phyloP scores from a whole-genome alignment of 2,113 vertebrate genomes.

The Heterochromis multidens region DNA sequence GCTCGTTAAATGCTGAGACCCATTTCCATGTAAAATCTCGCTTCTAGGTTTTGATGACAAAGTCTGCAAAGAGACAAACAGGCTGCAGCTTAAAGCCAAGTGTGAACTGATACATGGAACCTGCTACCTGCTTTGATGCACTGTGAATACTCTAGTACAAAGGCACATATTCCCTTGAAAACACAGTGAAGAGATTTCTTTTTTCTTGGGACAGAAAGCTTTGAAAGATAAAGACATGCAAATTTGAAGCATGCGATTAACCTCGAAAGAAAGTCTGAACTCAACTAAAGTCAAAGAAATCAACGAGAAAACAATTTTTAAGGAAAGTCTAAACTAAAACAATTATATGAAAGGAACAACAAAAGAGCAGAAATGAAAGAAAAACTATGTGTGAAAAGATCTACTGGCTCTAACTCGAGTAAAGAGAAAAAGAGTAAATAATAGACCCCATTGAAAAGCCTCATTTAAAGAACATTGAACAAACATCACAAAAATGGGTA shows the following conservation, averaged over 20 bases:
- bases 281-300: conserved; percentile 64
- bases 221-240: conserved; percentile 79
- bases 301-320: conserved; percentile 60
- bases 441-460: conserved; percentile 73
- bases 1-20: conserved; percentile 70
- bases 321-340: conserved; percentile 53
- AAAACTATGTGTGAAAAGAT: conserved; percentile 70
- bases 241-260: conserved; percentile 79
- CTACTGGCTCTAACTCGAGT: conserved; percentile 68
- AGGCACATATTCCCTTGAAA: conserved; percentile 69
- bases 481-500: conserved; percentile 78
- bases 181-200: conserved; percentile 63
- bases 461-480: conserved; percentile 77
- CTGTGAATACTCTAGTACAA: conserved; percentile 75
- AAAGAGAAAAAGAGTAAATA: conserved; percentile 71
- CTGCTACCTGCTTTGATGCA: conserved; percentile 83
- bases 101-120: background rate
- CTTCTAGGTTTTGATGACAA: conserved; percentile 79
- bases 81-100: conserved; percentile 54
- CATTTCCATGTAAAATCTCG: conserved; percentile 82
- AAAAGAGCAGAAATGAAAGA: conserved; percentile 55
- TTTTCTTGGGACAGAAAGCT: conserved; percentile 62
- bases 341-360: conserved; percentile 64
- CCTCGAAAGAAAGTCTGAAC: conserved; percentile 56
- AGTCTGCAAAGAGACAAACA: conserved; percentile 90